phyloP scores from a whole-genome alignment of 1,140 invertebrate species.

The Ylistrum balloti region DNA sequence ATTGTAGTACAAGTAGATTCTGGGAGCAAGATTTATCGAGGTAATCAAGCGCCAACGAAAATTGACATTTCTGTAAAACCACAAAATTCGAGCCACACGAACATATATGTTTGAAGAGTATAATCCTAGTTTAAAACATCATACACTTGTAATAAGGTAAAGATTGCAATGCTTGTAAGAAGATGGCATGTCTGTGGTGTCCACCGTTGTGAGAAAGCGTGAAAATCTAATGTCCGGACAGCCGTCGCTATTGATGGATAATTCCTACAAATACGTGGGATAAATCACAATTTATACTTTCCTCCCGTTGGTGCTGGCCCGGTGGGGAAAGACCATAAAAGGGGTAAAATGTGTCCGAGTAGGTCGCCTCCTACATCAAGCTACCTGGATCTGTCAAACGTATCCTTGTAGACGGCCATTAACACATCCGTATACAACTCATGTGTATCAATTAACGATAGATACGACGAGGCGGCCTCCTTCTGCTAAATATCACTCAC shows the following conservation, averaged over 20 bases:
- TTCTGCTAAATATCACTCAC: constrained; percentile 6
- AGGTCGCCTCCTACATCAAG: background rate
- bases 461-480: background rate
- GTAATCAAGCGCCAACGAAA: no score
- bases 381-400: background rate
- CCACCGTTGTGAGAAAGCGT: background rate
- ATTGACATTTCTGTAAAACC: no score
- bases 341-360: background rate
- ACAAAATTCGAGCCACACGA: no score
- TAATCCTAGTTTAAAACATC: background rate
- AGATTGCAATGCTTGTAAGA: background rate
- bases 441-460: background rate
- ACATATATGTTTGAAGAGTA: no score
- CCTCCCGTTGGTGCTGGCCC: background rate
- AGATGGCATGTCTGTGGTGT: background rate
- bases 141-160: background rate
- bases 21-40: no score
- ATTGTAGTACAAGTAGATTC: no score
- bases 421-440: background rate
- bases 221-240: constrained; percentile 25
- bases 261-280: background rate
- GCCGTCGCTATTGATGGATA: background rate
- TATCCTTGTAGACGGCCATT: background rate
- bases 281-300: constrained; percentile 40
- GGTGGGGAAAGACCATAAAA: background rate